These are phyloP conservation scores for Stenchaetothrips biformis DNA, from an alignment of 2,888 invertebrate species.

Conservation along the genomic window DNA sequence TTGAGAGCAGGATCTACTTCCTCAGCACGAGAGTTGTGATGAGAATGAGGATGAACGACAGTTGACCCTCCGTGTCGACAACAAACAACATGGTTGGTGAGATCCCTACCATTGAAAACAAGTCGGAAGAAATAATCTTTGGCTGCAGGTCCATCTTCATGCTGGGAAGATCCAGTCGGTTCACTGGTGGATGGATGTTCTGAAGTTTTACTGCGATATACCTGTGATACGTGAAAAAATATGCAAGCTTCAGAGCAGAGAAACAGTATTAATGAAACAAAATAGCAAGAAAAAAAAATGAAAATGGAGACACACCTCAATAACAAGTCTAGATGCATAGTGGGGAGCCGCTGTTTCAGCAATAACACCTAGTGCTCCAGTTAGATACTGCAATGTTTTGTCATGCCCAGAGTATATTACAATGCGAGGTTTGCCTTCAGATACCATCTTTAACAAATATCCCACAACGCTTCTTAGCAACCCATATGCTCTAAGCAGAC, in stretches of 20 bases:
- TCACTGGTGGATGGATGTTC: slow-evolving; percentile 31
- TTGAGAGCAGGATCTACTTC: slow-evolving; percentile 50
- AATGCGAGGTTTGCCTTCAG: slow-evolving; percentile 67
- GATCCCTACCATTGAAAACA: slow-evolving; percentile 79
- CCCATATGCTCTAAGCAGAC: slow-evolving; percentile 73
- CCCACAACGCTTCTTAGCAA: slow-evolving; percentile 75
- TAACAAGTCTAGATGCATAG: slow-evolving; percentile 80
- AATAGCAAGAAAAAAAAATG: neutral
- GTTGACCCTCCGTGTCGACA: slow-evolving; percentile 44
- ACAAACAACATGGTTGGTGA: slow-evolving; percentile 63
- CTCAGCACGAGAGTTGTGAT: slow-evolving; percentile 36
- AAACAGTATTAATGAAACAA: slow-evolving; percentile 23
- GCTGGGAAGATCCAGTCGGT: slow-evolving; percentile 32
- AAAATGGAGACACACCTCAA: slow-evolving; percentile 66
- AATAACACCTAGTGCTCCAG: slow-evolving; percentile 71
- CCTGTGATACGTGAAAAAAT: neutral
- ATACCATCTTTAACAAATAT: slow-evolving; percentile 75
- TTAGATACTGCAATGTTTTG: slow-evolving; percentile 78
- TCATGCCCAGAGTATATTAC: slow-evolving; percentile 89
- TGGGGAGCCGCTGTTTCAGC: slow-evolving; percentile 61
- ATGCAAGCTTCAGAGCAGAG: neutral
- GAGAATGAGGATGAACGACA: slow-evolving; percentile 41
- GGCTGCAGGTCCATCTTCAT: slow-evolving; percentile 46
- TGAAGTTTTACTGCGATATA: slow-evolving; percentile 14
- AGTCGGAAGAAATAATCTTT: slow-evolving; percentile 76